Evolutionary conservation across 2,113 vertebrate species (phyloP), one percentile per base, ranked within the genome.

Genomic region (Semnornis frantzii): DNA sequence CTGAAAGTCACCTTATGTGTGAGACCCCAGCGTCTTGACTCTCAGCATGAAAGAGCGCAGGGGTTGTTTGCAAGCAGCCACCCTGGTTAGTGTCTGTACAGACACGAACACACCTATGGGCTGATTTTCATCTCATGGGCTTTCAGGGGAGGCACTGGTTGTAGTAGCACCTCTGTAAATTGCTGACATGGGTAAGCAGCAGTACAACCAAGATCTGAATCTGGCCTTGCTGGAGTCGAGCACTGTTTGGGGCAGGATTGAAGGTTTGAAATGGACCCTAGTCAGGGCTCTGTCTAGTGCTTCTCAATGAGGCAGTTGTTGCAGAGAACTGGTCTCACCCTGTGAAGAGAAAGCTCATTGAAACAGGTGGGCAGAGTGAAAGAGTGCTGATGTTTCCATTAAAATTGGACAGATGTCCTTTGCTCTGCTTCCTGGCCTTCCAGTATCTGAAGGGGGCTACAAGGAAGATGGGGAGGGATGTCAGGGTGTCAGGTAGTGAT

Each of bases 141-240:
- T 16, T 84, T 42, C 27, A 37, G 52, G 52, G 17, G 10, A 44
- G 39, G 39, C 30, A 90, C 19, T 77, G 64, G 3, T 19, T 59
- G 30, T 50, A 64, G 37, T 4, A 68, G 25, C 10, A 9, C 2
- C 1, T 64, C 42, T 42, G 27, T 48, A 25, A 69, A 31, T 37
- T 48, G 54, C 37, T 64, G 42, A 15, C 6, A 2, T 19, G 5
- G 28, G 27, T 28, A 24, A 82, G 48, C 15, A 50, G n/a, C 6
- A 37, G 28, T 0, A 0, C 13, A 33, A 74, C 44, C 33, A 55
- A 17, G 27, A 37, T 17, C 46, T 77, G n/a, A 31, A 42, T 52
- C 24, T 50, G 12, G 30, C 25, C 33, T 60, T 42, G 9, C 2
- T 74, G 65, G 54, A 84, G 15, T 86, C 5, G 7, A 46, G 2